phyloP scores from a whole-genome alignment of 2,113 vertebrate species.

The Corythornis cristatus region DNA sequence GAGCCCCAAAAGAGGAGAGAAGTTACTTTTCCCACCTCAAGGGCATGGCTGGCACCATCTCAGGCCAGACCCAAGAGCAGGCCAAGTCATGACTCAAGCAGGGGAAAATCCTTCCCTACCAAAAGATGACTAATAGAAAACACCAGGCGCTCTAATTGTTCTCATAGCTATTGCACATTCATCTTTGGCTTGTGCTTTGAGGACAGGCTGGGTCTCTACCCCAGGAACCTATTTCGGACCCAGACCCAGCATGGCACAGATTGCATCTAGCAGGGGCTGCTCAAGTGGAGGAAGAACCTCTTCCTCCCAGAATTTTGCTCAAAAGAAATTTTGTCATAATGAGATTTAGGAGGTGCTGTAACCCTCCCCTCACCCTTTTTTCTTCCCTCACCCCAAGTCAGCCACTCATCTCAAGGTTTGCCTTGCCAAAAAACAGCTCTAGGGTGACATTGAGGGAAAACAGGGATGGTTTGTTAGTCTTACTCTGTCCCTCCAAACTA shows the following conservation, averaged over 20 bases:
- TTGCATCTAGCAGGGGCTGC: neutral
- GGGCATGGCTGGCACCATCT: neutral
- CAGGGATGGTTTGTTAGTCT: neutral
- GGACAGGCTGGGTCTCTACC: neutral
- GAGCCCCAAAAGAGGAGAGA: constrained; percentile 48
- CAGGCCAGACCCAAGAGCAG: neutral
- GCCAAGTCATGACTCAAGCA: neutral
- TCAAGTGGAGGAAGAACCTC: neutral
- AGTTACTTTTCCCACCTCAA: constrained; percentile 49
- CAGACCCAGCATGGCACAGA: neutral
- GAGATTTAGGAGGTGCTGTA: neutral
- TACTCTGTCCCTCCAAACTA: neutral
- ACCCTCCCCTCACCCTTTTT: neutral
- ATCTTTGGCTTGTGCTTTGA: neutral
- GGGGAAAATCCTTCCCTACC: neutral
- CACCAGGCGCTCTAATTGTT: constrained; percentile 10
- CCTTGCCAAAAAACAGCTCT: neutral
- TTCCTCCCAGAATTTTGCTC: neutral
- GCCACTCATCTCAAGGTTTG: neutral
- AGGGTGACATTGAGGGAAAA: neutral
- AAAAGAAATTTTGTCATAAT: neutral
- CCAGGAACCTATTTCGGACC: neutral
- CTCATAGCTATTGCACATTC: neutral
- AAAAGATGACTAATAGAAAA: neutral
- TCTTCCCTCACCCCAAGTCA: neutral